phyloP scores from a whole-genome alignment of 2,797 vertebrate genomes.

The Monodelphis domestica region DNA sequence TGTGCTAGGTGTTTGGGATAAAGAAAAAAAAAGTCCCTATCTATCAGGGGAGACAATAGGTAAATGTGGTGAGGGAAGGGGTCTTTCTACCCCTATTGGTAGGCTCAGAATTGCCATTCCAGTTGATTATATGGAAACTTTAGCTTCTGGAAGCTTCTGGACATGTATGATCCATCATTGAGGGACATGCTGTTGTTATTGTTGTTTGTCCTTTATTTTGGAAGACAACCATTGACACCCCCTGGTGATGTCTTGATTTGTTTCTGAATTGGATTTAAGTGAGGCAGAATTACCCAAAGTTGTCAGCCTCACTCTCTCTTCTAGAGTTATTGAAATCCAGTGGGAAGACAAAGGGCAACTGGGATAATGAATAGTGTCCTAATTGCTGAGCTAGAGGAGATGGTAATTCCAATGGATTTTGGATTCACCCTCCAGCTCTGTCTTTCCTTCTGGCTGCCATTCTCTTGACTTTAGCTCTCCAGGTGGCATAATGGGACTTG shows the following conservation, averaged over 20 bases:
- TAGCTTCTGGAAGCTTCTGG: not conserved
- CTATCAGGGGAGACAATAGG: not conserved
- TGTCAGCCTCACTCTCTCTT: too few relatives aligned
- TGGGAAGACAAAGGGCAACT: too few relatives aligned
- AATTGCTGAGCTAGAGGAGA: not conserved
- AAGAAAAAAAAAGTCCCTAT: not conserved
- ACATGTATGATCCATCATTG: not conserved
- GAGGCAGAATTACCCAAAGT: too few relatives aligned
- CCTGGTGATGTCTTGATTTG: too few relatives aligned
- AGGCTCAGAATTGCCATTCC: not conserved
- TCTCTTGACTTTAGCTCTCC: not conserved
- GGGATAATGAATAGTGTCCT: not conserved
- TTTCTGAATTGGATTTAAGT: too few relatives aligned
- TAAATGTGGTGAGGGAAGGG: not conserved
- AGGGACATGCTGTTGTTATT: not conserved
- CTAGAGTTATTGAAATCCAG: too few relatives aligned
- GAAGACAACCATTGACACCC: too few relatives aligned
- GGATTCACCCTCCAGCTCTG: not conserved
- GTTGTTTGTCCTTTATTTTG: too few relatives aligned
- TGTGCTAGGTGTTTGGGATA: not conserved
- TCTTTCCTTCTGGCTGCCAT: not conserved
- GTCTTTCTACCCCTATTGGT: not conserved
- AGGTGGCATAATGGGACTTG: not conserved
- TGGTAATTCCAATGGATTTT: not conserved
- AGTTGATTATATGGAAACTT: not conserved